phyloP scores from a whole-genome alignment of 2,888 invertebrate species.

The Ormyrus thymus region DNA sequence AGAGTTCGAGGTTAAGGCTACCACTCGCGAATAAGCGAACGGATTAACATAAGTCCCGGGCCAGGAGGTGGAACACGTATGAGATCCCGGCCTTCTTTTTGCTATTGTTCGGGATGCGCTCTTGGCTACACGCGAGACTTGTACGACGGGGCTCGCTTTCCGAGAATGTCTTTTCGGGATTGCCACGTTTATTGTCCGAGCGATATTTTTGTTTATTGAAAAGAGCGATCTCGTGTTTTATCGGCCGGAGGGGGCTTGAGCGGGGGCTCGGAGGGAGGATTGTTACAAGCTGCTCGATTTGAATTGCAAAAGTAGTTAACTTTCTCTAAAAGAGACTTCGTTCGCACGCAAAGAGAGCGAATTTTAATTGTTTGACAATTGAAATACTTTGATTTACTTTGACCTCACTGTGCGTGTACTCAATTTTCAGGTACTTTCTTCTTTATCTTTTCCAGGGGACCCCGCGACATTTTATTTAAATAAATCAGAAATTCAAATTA shows the following conservation, averaged over 20 bases:
- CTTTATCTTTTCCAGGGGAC: too few species aligned
- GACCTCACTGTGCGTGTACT: too few species aligned
- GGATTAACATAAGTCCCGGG: slow-evolving; percentile 63
- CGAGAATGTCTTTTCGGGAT: slow-evolving; percentile 13
- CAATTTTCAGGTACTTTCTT: too few species aligned
- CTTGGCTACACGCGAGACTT: neutral
- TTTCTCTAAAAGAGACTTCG: too few species aligned
- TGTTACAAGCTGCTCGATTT: neutral
- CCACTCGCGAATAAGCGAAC: slow-evolving; percentile 13
- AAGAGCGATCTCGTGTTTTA: neutral
- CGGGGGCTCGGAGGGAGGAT: neutral
- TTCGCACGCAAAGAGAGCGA: too few species aligned
- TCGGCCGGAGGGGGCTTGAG: neutral
- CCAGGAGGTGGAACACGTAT: slow-evolving; percentile 48
- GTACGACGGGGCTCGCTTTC: neutral
- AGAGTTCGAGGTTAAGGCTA: slow-evolving; percentile 11
- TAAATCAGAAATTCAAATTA: too few species aligned
- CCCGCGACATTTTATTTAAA: too few species aligned
- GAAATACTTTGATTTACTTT: too few species aligned
- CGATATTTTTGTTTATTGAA: neutral
- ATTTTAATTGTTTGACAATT: too few species aligned
- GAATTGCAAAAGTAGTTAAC: neutral
- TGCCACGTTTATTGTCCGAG: slow-evolving; percentile 9
- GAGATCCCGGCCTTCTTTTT: neutral
- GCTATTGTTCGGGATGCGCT: slow-evolving; percentile 22